Evolutionary conservation across 2,113 vertebrate genomes (phyloP).

Genomic region (Empidonax traillii): DNA sequence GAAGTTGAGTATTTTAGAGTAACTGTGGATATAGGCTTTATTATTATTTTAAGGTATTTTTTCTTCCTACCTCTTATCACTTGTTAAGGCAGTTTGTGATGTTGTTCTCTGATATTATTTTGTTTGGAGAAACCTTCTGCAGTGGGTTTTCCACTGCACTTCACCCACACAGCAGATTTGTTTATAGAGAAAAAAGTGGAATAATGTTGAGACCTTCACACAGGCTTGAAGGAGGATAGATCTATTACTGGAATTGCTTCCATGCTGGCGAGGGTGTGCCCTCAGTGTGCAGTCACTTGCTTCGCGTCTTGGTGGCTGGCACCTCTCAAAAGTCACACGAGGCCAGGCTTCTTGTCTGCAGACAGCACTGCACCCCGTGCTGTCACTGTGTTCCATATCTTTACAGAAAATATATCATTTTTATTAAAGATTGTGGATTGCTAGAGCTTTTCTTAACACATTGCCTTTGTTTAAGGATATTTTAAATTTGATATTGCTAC

Average conservation of each 20-base stretch:
- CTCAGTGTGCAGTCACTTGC: background rate
- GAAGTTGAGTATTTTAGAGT: background rate
- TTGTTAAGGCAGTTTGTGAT: background rate
- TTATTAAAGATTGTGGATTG: background rate
- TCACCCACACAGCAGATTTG: background rate
- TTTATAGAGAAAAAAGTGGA: background rate
- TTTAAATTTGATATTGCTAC: constrained; percentile 14
- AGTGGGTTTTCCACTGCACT: background rate
- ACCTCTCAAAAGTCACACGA: background rate
- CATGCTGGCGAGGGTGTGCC: accelerated
- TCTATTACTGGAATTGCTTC: background rate
- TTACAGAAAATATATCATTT: background rate
- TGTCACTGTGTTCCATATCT: background rate
- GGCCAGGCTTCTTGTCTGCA: background rate
- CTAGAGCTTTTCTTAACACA: background rate
- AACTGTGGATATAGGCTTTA: background rate
- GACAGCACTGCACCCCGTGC: background rate
- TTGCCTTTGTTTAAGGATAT: background rate
- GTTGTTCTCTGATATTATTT: background rate
- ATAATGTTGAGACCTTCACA: background rate
- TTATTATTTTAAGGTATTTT: background rate
- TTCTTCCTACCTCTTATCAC: background rate
- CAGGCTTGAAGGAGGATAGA: background rate
- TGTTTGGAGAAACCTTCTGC: background rate
- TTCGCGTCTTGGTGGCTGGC: background rate